A percentile compares a stretch with the other conserved stretches of the same genome.
phyloP scores from a whole-genome alignment of 2,888 invertebrate genomes.

The Drosophila meridiana region DNA sequence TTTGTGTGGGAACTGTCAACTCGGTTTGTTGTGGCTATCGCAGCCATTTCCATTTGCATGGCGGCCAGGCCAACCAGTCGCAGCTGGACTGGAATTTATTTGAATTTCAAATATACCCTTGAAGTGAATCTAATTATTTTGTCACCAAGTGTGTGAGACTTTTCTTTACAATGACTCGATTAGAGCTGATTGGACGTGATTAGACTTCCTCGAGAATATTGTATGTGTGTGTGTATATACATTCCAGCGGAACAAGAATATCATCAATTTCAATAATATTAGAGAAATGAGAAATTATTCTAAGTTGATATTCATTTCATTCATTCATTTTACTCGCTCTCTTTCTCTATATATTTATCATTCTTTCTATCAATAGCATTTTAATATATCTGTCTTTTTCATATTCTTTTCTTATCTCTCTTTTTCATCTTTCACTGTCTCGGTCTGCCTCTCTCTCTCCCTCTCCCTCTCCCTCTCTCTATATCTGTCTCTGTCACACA shows the following conservation, averaged over 20 bases:
- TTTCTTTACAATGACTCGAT: neutral
- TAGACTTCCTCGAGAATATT: neutral
- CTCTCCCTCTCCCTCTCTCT: neutral
- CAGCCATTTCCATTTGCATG: constrained; percentile 14
- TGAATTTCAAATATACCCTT: constrained; percentile 9
- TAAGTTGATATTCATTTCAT: neutral
- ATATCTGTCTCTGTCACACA: neutral
- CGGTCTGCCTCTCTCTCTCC: neutral
- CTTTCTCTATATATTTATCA: too few species aligned
- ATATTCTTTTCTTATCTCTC: too few species aligned
- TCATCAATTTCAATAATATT: neutral
- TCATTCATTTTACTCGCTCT: neutral
- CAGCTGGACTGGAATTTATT: constrained; percentile 43
- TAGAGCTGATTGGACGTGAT: neutral
- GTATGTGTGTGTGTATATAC: neutral
- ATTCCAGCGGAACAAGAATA: too few species aligned
- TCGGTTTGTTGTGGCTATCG: constrained; percentile 42
- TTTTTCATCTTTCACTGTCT: too few species aligned
- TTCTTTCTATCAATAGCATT: too few species aligned
- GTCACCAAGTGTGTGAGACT: neutral
- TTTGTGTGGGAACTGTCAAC: constrained; percentile 45
- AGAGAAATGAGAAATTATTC: neutral
- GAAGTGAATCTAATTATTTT: constrained; percentile 5
- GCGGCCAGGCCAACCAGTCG: constrained; percentile 23
- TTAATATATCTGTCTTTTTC: too few species aligned